Conservation (phyloP, 2,888 invertebrate genomes). For the Germaria angustata region DNA sequence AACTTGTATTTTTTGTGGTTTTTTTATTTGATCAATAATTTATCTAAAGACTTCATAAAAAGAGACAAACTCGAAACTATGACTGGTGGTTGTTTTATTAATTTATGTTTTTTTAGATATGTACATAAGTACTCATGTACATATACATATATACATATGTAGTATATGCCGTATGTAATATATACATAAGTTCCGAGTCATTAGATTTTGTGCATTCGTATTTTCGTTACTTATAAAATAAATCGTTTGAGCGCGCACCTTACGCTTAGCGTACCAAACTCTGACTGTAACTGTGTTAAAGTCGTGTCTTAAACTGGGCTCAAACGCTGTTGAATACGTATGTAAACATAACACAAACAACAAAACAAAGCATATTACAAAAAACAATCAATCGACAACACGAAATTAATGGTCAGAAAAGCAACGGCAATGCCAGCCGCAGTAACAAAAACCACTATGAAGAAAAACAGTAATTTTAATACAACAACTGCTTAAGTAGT, state of each 20-base stretch:
- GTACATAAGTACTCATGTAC: too few relatives aligned
- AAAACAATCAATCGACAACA: background rate
- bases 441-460: constrained; percentile 15
- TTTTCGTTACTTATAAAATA: background rate
- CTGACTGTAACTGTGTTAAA: constrained; percentile 68
- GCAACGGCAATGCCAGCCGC: constrained; percentile 46
- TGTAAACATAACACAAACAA: background rate
- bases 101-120: background rate
- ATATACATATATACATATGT: constrained; percentile 2
- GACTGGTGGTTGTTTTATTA: background rate
- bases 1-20: constrained; percentile 43
- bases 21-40: constrained; percentile 48
- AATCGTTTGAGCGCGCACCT: constrained; percentile 57
- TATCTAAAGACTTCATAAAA: background rate
- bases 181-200: constrained; percentile 29
- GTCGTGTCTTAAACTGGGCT: constrained; percentile 64
- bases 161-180: too few relatives aligned
- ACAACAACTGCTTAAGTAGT: constrained; percentile 7
- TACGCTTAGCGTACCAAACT: constrained; percentile 69
- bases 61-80: constrained; percentile 2
- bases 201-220: constrained; percentile 2
- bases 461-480: constrained; percentile 22
- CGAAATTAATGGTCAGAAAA: constrained; percentile 49
- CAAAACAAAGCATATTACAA: background rate
- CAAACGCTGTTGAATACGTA: constrained; percentile 49